These are phyloP conservation scores for Volucella inanis DNA, from an alignment of 2,888 invertebrate species.

Conservation along the genomic window DNA sequence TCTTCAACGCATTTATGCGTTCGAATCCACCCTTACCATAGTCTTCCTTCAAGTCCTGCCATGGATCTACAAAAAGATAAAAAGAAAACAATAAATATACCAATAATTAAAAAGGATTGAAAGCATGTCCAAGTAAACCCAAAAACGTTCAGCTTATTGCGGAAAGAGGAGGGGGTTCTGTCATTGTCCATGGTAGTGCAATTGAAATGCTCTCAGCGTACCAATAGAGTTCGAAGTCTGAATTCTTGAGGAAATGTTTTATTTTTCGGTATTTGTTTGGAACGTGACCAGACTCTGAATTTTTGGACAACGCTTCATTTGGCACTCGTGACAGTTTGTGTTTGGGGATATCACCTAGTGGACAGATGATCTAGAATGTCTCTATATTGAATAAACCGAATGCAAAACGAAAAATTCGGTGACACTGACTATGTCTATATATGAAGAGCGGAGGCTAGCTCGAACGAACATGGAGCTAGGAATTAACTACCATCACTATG, in stretches of 20 bases:
- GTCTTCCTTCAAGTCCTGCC: conserved; percentile 90
- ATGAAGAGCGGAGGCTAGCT: neutral
- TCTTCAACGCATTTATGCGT: conserved; percentile 87
- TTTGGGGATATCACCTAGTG: conserved; percentile 21
- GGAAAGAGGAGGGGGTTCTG: neutral
- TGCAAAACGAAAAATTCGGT: conserved; percentile 27
- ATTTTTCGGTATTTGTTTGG: conserved; percentile 51
- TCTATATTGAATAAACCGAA: conserved; percentile 39
- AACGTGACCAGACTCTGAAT: conserved; percentile 44
- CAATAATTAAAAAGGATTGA: conserved; percentile 43
- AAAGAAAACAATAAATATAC: conserved; percentile 35
- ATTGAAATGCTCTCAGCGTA: conserved; percentile 59
- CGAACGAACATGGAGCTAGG: neutral
- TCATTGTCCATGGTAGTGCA: conserved; percentile 18
- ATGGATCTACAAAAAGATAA: conserved; percentile 85
- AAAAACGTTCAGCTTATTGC: conserved; percentile 11
- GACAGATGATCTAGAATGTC: conserved; percentile 19
- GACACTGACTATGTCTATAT: conserved; percentile 23
- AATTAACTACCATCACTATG: conserved; percentile 7
- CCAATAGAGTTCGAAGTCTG: conserved; percentile 11
- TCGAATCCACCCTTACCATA: conserved; percentile 89
- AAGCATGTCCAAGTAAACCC: conserved; percentile 3
- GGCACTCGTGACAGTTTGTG: conserved; percentile 14
- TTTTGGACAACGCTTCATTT: conserved; percentile 34
- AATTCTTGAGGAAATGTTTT: conserved; percentile 57